These are phyloP conservation scores for Lagopus leucura DNA, from an alignment of 2,113 vertebrate species.

Conservation along the genomic window DNA sequence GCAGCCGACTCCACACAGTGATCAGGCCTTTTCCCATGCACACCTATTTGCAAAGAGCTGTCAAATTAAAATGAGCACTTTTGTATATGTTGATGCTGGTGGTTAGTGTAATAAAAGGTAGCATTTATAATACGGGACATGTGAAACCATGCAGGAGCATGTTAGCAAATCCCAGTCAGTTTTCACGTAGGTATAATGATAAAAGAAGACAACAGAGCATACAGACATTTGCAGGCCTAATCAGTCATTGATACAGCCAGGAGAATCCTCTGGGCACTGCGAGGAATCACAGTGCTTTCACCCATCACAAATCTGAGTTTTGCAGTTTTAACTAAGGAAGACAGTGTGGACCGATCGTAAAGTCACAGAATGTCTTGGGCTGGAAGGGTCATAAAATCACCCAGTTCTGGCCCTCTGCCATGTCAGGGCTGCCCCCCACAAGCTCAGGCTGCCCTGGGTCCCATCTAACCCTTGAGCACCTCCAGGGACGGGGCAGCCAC, in stretches of 20 bases:
- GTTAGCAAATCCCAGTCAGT: neutral
- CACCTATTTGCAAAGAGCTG: neutral
- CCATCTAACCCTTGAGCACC: no score
- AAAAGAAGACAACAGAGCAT: neutral
- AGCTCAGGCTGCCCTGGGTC: no score
- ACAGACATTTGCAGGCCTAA: neutral
- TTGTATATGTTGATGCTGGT: neutral
- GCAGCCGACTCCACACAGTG: fast-evolving
- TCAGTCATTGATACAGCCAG: neutral
- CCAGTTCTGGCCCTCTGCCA: no score
- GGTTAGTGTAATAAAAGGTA: neutral
- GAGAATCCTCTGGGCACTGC: neutral
- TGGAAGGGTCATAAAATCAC: no score
- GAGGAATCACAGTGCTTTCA: neutral
- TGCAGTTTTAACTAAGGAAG: neutral
- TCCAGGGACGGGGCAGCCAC: no score
- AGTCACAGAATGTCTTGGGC: no score
- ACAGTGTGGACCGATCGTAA: neutral
- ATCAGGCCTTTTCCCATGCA: neutral
- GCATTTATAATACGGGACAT: neutral
- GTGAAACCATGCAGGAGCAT: neutral
- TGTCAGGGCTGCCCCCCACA: no score
- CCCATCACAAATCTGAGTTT: neutral
- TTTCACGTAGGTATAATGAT: neutral
- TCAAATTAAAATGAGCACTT: neutral